phyloP scores from a whole-genome alignment of 2,797 vertebrate genomes.

The Chiroxiphia lanceolata region DNA sequence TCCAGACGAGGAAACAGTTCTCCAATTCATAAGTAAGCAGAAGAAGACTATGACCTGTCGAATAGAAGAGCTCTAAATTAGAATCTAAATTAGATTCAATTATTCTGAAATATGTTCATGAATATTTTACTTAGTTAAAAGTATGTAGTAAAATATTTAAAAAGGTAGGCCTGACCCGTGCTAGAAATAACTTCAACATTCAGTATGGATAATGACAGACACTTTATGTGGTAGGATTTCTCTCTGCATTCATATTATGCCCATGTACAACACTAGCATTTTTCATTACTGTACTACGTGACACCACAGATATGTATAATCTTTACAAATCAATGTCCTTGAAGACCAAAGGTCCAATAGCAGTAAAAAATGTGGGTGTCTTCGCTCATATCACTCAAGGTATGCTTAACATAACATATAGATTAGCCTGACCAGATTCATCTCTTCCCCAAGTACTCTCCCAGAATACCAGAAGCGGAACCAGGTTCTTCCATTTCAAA shows the following conservation, averaged over 20 bases:
- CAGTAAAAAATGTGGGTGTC: not conserved
- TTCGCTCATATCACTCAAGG: not conserved
- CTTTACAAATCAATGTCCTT: not conserved
- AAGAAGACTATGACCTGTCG: conserved; percentile 21
- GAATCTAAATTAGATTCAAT: conserved; percentile 25
- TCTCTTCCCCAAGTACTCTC: not conserved
- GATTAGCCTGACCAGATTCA: not conserved
- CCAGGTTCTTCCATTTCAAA: not conserved
- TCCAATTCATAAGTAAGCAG: not conserved
- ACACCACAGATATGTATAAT: not conserved
- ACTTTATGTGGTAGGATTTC: not conserved
- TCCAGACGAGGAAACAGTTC: not conserved
- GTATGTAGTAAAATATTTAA: conserved; percentile 41
- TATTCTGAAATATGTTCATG: conserved; percentile 53
- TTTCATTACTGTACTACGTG: not conserved
- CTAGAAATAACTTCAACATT: not conserved
- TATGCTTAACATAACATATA: not conserved
- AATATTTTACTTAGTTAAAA: conserved; percentile 55
- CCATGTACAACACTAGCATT: not conserved
- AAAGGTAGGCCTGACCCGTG: not conserved
- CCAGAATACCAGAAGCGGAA: not conserved
- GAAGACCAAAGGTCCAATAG: not conserved
- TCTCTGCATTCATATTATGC: not conserved
- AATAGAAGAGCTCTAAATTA: conserved; percentile 16
- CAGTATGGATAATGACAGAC: conserved; percentile 1